Conservation (phyloP, 2,888 invertebrate species). For the Polyommatus icarus region DNA sequence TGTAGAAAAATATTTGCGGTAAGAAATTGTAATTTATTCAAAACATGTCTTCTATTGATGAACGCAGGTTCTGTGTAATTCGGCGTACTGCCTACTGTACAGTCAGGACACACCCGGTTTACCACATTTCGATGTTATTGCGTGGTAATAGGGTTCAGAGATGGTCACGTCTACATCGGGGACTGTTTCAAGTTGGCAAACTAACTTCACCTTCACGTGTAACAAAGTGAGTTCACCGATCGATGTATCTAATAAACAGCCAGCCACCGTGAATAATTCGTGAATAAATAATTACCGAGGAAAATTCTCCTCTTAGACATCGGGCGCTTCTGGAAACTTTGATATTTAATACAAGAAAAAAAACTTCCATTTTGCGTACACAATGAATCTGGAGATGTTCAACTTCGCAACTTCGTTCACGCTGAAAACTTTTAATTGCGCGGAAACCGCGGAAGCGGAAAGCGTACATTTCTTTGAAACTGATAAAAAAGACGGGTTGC, state of each 20-base stretch:
- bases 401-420: neutral
- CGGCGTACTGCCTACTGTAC: neutral
- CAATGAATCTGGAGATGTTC: neutral
- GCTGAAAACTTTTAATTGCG: neutral
- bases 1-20: neutral
- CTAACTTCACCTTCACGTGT: neutral
- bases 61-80: neutral
- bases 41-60: neutral
- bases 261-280: neutral
- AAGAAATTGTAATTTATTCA: neutral
- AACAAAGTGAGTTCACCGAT: slow-evolving; percentile 8
- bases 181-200: neutral
- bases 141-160: no score
- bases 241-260: slow-evolving; percentile 13
- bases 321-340: neutral
- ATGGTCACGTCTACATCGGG: no score
- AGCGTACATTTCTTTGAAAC: neutral
- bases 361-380: neutral
- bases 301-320: neutral
- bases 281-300: neutral
- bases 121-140: no score
- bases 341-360: neutral
- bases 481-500: no score
- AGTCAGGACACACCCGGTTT: neutral
- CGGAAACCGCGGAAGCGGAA: neutral